These are phyloP conservation scores for Lutraria rhynchaena DNA, from an alignment of 1,140 invertebrate genomes.

Conservation along the genomic window DNA sequence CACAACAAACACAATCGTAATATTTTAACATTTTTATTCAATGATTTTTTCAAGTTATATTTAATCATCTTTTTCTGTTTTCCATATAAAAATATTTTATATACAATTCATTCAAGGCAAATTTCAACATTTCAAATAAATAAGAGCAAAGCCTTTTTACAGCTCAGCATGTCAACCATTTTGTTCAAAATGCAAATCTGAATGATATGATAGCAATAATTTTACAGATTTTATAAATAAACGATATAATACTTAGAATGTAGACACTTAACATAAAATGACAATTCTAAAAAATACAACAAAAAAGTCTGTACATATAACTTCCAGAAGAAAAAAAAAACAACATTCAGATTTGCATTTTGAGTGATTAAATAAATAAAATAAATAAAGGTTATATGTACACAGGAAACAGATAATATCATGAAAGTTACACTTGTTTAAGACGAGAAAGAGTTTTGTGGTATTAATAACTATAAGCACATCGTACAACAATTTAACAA, in stretches of 20 bases:
- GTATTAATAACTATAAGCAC: background rate
- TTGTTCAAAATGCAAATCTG: slow-evolving; percentile 10
- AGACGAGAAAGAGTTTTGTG: background rate
- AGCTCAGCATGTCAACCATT: slow-evolving; percentile 31
- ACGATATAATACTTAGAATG: too few species aligned
- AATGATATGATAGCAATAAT: background rate
- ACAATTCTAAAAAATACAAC: too few species aligned
- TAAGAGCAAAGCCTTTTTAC: slow-evolving; percentile 33
- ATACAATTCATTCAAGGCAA: slow-evolving; percentile 54
- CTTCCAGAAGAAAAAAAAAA: too few species aligned
- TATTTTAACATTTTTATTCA: slow-evolving; percentile 46
- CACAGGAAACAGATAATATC: background rate
- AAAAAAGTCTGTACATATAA: too few species aligned
- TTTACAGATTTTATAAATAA: background rate
- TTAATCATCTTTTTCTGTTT: slow-evolving; percentile 45
- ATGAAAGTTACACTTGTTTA: slow-evolving; percentile 26
- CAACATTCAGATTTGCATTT: slow-evolving; percentile 41
- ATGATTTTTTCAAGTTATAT: slow-evolving; percentile 29
- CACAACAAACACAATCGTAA: background rate
- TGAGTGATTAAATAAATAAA: slow-evolving; percentile 41
- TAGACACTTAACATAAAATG: too few species aligned
- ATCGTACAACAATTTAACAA: background rate
- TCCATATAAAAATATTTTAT: slow-evolving; percentile 59
- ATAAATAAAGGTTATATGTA: slow-evolving; percentile 12
- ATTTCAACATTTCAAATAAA: slow-evolving; percentile 49